These are phyloP conservation scores for Parazoanthus darwini DNA, from an alignment of 92 coral and sea anemone species.

Conservation along the genomic window DNA sequence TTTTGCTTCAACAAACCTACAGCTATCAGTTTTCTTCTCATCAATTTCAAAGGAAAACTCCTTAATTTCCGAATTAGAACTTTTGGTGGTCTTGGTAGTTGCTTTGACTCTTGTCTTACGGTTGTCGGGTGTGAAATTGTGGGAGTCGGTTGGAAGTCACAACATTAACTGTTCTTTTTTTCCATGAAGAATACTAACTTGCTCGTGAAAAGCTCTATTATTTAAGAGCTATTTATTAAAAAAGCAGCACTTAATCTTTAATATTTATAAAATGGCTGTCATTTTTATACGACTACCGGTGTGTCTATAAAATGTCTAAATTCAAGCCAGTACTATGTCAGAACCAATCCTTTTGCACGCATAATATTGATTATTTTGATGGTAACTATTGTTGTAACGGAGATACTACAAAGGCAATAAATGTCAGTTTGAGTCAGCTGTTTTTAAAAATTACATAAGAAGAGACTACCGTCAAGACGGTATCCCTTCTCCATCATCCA, in stretches of 20 bases:
- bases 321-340: conserved; percentile 5
- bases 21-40: too few species aligned
- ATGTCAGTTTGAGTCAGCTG: not conserved
- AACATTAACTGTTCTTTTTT: not conserved
- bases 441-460: not conserved
- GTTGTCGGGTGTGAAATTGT: too few species aligned
- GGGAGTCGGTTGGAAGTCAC: too few species aligned
- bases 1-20: too few species aligned
- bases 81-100: too few species aligned
- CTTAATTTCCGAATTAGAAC: too few species aligned
- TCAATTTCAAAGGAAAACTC: too few species aligned
- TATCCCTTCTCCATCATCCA: too few species aligned
- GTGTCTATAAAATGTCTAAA: conserved; percentile 23
- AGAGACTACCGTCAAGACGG: not conserved
- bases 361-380: conserved; percentile 6
- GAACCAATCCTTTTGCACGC: conserved; percentile 25
- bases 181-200: not conserved
- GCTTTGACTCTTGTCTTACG: too few species aligned
- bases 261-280: conserved; percentile 31
- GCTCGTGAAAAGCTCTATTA: conserved; percentile 1
- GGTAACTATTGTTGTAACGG: too few species aligned
- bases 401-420: too few species aligned
- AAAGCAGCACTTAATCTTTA: conserved; percentile 35
- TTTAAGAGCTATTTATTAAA: conserved; percentile 27
- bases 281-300: conserved; percentile 23